Percentiles rank a stretch among this genome's conserved stretches.
phyloP scores from a whole-genome alignment of 1,140 invertebrate species.

The Listronotus oregonensis region DNA sequence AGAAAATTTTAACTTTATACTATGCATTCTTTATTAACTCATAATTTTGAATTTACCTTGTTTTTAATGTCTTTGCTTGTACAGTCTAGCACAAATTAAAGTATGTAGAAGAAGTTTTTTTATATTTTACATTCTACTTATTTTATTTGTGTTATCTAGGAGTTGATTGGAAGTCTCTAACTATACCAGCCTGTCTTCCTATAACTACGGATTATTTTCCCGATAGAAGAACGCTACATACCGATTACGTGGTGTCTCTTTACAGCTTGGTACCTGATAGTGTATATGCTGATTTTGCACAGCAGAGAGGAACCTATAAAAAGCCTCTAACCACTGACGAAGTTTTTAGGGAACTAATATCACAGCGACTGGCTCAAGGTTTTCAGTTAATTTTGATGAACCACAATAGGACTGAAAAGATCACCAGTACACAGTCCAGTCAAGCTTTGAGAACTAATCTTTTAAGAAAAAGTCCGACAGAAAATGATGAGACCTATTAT shows the following conservation, averaged over 20 bases:
- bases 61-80: too few relatives aligned
- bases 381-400: conserved; percentile 81
- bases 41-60: too few relatives aligned
- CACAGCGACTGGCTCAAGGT: conserved; percentile 89
- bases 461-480: conserved; percentile 56
- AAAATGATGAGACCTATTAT: conserved; percentile 73
- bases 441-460: conserved; percentile 53
- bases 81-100: too few relatives aligned
- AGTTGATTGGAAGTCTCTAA: conserved; percentile 30
- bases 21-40: too few relatives aligned
- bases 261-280: conserved; percentile 91
- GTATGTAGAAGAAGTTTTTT: too few relatives aligned
- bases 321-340: conserved; percentile 81
- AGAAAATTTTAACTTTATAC: too few relatives aligned
- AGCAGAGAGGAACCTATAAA: conserved; percentile 78
- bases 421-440: conserved; percentile 59
- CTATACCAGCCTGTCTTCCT: conserved; percentile 84
- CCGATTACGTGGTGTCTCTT: conserved; percentile 91
- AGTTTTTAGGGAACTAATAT: conserved; percentile 90
- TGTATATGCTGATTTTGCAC: conserved; percentile 85
- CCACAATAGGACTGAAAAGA: conserved; percentile 42
- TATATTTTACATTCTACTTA: too few relatives aligned
- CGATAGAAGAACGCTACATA: conserved; percentile 86
- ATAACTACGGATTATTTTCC: conserved; percentile 99
- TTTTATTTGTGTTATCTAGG: background rate